phyloP scores from a whole-genome alignment of 2,797 vertebrate species.

The Myripristis jacobus region DNA sequence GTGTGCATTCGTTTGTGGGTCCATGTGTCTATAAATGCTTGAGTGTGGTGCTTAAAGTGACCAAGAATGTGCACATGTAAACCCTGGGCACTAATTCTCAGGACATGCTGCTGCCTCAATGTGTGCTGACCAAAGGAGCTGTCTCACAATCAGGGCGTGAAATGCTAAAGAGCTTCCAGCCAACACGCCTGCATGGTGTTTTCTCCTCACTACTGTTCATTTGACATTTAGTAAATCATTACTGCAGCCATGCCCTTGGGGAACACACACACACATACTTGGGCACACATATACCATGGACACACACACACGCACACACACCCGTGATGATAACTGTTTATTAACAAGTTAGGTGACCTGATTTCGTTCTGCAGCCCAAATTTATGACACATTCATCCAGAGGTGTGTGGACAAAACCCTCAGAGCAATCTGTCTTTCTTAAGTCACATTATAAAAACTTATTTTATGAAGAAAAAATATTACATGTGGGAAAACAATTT shows the following conservation, averaged over 20 bases:
- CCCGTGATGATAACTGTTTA: constrained; percentile 65
- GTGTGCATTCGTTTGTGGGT: constrained; percentile 21
- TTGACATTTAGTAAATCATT: constrained; percentile 86
- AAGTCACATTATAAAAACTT: constrained; percentile 5
- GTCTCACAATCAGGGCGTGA: constrained; percentile 85
- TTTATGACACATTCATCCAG: constrained; percentile 62
- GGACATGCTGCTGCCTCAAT: constrained; percentile 54
- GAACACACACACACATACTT: constrained; percentile 40
- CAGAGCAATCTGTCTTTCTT: constrained; percentile 13
- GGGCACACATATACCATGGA: constrained; percentile 25
- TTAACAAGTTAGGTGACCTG: constrained; percentile 77
- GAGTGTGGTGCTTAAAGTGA: constrained; percentile 40
- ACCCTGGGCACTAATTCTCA: constrained; percentile 51
- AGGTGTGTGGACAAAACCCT: constrained; percentile 58
- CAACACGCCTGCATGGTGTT: constrained; percentile 78
- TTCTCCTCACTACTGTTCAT: constrained; percentile 80
- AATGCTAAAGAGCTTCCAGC: constrained; percentile 84
- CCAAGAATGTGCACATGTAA: constrained; percentile 39
- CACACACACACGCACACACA: constrained; percentile 33
- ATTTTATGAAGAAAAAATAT: not conserved
- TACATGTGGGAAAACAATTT: not conserved
- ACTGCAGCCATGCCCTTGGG: constrained; percentile 69
- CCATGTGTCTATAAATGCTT: constrained; percentile 17
- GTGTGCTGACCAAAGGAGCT: constrained; percentile 69
- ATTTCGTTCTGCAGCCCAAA: constrained; percentile 69